Evolutionary conservation across 1,140 invertebrate genomes (phyloP).

Genomic region (Melanaphis sacchari): DNA sequence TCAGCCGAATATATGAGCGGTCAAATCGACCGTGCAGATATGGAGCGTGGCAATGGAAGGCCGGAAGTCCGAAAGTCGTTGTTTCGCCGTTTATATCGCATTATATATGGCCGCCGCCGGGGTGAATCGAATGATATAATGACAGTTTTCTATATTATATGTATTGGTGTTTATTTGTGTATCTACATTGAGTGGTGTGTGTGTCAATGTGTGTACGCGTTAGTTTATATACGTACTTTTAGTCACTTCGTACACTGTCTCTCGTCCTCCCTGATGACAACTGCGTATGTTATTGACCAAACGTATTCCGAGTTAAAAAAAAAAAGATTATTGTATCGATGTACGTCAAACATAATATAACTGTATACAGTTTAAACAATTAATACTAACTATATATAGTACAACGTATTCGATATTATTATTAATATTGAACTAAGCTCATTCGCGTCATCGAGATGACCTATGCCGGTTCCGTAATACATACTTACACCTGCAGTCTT

Average conservation of each 20-base stretch:
- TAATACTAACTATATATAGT: not conserved
- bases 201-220: not conserved
- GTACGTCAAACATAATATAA: not conserved
- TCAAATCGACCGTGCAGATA: conserved; percentile 55
- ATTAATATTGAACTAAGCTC: not conserved
- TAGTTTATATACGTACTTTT: not conserved
- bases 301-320: not conserved
- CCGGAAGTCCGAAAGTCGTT: conserved; percentile 56
- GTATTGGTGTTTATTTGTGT: not conserved
- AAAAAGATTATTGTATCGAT: not conserved
- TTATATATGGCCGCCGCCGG: conserved; percentile 14
- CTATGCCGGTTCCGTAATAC: too few relatives aligned
- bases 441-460: not conserved
- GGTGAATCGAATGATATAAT: conserved; percentile 33
- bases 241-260: too few relatives aligned
- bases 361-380: not conserved
- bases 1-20: conserved; percentile 47
- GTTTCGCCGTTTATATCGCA: conserved; percentile 54
- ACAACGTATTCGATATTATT: not conserved
- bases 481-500: not conserved
- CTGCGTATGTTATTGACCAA: not conserved
- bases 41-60: conserved; percentile 19
- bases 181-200: not conserved
- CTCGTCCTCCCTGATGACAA: not conserved
- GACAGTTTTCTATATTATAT: conserved; percentile 11